Evolutionary conservation across 2,113 vertebrate genomes (phyloP).

Genomic region (Leuciscus idus): DNA sequence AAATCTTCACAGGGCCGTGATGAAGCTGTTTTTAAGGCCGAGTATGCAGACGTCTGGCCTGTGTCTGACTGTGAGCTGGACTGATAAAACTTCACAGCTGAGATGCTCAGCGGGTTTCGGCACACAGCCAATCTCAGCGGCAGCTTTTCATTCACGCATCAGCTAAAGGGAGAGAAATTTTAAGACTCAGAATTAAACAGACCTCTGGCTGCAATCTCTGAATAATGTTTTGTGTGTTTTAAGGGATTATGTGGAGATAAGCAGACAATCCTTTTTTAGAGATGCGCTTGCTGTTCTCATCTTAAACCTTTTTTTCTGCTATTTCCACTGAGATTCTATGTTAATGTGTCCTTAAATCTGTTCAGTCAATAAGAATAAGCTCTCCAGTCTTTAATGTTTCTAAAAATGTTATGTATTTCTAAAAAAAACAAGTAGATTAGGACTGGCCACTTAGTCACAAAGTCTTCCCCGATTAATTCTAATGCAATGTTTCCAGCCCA

Average conservation of each 20-base stretch:
- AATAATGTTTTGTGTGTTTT: not conserved
- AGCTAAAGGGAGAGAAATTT: not conserved
- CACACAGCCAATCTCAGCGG: not conserved
- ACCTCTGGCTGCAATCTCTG: not conserved
- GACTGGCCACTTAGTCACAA: not conserved
- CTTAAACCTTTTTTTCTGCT: not conserved
- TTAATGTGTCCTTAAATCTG: slow-evolving; percentile 1
- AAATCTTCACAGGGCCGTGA: not conserved
- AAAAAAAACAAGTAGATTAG: not conserved
- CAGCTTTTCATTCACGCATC: slow-evolving; percentile 16
- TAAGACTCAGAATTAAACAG: not conserved
- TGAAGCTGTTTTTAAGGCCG: slow-evolving; percentile 8
- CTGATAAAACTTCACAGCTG: slow-evolving; percentile 44
- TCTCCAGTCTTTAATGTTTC: not conserved
- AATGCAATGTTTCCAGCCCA: slow-evolving; percentile 33
- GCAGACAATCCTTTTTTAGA: not conserved
- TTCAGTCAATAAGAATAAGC: not conserved
- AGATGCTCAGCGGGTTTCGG: not conserved
- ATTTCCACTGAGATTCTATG: not conserved
- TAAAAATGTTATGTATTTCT: not conserved
- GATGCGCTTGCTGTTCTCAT: not conserved
- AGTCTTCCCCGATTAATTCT: not conserved
- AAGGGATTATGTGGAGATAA: slow-evolving; percentile 13
- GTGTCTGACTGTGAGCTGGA: slow-evolving; percentile 25
- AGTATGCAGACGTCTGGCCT: slow-evolving; percentile 9